Evolutionary conservation across 1,140 invertebrate genomes (phyloP), one percentile per base, ranked within the genome.

Genomic region (Parasteatoda tepidariorum): DNA sequence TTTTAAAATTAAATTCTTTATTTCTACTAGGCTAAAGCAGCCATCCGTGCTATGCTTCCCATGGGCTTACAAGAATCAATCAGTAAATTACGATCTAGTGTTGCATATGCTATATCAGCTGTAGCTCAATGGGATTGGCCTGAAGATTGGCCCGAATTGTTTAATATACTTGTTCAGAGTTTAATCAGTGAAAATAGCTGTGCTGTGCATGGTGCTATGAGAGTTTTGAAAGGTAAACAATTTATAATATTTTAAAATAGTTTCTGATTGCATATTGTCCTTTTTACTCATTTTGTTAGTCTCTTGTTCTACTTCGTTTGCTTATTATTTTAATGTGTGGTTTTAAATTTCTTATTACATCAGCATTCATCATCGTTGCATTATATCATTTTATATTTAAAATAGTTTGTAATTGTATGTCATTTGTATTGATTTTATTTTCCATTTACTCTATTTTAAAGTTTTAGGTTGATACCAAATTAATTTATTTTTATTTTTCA

Each of bases 111-210:
- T 3, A 92, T 95, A 73, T 93, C 94, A 3, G 92, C 92, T 5
- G 94, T 95, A 84, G 94, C 94, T 0, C 91, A 92, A 84, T 94
- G 93, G 90, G 94, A 95, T 88, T 95, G 94, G 93, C 94, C 94
- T 0, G 93, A 94, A 84, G 89, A 92, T 74, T 95, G 94, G 94
- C 92, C 93, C 7, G 91, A 93, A 48, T 88, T 95, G 3, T 94
- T 95, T 86, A 91, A 93, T 81, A 92, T 94, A 66, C 90, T 95
- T 38, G 92, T 95, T 71, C 91, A 90, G 71, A 93, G 88, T 18
- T 90, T 92, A 33, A 89, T 88, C 64, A 89, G 89, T 86, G 89
- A 89, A 0, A 88, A 91, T 76, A 87, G 87, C 26, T 88, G 88
- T 88, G 91, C 93, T 3, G 93, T 95, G 30, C 93, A 95, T 89